A percentile compares a stretch with the other conserved stretches of the same genome.
Conservation (phyloP, 2,113 vertebrate species). For the Rhea pennata region DNA sequence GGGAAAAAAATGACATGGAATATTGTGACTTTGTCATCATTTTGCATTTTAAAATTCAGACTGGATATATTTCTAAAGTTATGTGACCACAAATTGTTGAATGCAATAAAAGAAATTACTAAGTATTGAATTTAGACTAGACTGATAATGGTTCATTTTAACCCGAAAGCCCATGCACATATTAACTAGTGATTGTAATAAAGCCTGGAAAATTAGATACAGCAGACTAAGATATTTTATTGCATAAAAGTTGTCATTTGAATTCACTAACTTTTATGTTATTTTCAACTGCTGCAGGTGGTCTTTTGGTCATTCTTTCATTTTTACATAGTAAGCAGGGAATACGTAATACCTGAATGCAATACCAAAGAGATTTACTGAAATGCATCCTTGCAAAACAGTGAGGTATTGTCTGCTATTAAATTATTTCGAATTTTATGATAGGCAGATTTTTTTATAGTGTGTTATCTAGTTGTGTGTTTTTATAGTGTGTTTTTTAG, state of each 20-base stretch:
- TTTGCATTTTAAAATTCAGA: neutral
- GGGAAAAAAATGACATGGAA: neutral
- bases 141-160: neutral
- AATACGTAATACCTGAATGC: neutral
- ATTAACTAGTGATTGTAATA: neutral
- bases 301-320: neutral
- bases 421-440: neutral
- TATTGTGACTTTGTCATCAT: neutral
- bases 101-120: neutral
- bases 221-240: neutral
- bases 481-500: neutral
- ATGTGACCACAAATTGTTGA: neutral
- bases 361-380: neutral
- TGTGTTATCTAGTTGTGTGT: neutral
- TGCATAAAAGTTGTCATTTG: neutral
- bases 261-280: neutral
- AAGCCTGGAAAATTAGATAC: neutral
- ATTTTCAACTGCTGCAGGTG: neutral
- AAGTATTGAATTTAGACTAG: neutral
- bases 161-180: neutral
- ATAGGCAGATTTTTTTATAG: neutral
- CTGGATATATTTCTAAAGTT: neutral
- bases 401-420: neutral
- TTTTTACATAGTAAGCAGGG: neutral
- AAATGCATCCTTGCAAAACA: neutral